A percentile compares a stretch with the other conserved stretches of the same genome.
These are phyloP conservation scores for Orthosia cruda DNA, from an alignment of 2,888 invertebrate genomes.

Conservation along the genomic window DNA sequence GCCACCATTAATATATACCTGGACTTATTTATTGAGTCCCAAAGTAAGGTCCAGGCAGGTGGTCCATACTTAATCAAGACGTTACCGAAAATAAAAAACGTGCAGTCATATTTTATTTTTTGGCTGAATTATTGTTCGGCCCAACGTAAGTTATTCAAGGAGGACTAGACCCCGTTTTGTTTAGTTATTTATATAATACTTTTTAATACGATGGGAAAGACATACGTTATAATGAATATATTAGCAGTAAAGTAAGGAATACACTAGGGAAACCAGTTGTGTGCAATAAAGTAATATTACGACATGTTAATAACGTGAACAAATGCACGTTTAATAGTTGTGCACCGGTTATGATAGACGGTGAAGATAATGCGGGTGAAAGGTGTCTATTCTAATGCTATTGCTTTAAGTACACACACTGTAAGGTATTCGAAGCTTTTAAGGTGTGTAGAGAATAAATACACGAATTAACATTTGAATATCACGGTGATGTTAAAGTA, in stretches of 20 bases:
- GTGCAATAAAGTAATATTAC: constrained; percentile 82
- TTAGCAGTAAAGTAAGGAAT: constrained; percentile 86
- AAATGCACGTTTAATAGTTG: constrained; percentile 82
- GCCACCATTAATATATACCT: constrained; percentile 87
- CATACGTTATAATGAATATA: constrained; percentile 89
- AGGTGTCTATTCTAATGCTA: constrained; percentile 61
- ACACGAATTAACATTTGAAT: constrained; percentile 39
- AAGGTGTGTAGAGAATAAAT: constrained; percentile 37
- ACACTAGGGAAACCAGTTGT: constrained; percentile 81
- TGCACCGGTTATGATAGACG: constrained; percentile 68
- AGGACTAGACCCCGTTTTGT: constrained; percentile 83
- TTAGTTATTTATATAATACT: constrained; percentile 87
- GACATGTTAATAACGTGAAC: constrained; percentile 85
- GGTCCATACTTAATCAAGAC: constrained; percentile 92
- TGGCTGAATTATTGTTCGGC: constrained; percentile 88
- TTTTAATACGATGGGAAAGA: constrained; percentile 90
- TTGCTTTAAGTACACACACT: constrained; percentile 34
- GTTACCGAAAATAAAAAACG: constrained; percentile 89
- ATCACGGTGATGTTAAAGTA: constrained; percentile 13
- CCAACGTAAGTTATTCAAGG: constrained; percentile 84
- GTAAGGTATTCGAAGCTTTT: constrained; percentile 31
- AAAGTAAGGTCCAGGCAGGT: constrained; percentile 87
- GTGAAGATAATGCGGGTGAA: constrained; percentile 60
- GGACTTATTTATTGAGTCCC: constrained; percentile 88
- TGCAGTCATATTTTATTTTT: constrained; percentile 87